phyloP scores from a whole-genome alignment of 2,797 vertebrate species.

The Iguana delicatissima region DNA sequence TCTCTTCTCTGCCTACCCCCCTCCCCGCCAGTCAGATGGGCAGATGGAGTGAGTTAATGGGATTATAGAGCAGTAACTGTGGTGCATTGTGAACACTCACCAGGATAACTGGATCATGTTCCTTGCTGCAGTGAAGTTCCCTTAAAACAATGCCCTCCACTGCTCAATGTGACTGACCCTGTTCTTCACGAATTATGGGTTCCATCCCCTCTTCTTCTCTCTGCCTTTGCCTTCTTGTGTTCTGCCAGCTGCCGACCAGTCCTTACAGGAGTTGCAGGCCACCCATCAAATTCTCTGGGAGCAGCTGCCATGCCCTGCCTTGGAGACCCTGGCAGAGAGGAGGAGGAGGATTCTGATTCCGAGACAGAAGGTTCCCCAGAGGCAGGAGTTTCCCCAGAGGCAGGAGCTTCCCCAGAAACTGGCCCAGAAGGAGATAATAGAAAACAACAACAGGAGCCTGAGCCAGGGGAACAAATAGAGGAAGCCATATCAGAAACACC shows the following conservation, averaged over 20 bases:
- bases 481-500: too few relatives aligned
- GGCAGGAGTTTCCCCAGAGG: too few relatives aligned
- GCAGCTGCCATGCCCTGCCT: too few relatives aligned
- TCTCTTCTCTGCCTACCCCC: not conserved
- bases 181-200: not conserved
- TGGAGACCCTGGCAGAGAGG: too few relatives aligned
- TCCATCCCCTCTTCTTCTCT: not conserved
- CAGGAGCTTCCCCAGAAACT: too few relatives aligned
- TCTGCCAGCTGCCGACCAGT: not conserved
- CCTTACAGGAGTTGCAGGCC: not conserved
- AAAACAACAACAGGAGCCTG: too few relatives aligned
- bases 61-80: not conserved
- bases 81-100: not conserved
- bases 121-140: accelerated
- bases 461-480: too few relatives aligned
- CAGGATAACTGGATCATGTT: not conserved
- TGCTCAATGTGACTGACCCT: not conserved
- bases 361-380: not conserved
- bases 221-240: not conserved
- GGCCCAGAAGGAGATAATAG: too few relatives aligned
- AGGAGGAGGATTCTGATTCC: too few relatives aligned
- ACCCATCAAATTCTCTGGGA: not conserved
- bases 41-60: too few relatives aligned
- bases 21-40: not conserved
- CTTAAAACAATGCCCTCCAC: not conserved